Percentiles rank a stretch among this genome's conserved stretches.
Evolutionary conservation across 92 coral and sea anemone genomes (phyloP).

Genomic region (Parazoanthus swiftii): DNA sequence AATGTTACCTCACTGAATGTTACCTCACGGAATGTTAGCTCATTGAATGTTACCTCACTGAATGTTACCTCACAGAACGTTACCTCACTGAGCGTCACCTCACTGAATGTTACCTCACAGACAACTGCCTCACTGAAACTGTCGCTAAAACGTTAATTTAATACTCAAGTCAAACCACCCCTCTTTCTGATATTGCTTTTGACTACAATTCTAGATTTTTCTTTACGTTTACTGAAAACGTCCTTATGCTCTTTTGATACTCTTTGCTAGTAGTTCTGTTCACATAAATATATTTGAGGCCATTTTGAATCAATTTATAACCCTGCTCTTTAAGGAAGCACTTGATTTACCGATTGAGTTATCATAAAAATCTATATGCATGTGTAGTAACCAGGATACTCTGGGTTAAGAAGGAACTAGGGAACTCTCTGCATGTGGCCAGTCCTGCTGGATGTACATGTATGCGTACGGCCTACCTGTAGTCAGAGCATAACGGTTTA

Average conservation of each 20-base stretch:
- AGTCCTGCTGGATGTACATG: background rate
- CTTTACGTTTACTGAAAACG: background rate
- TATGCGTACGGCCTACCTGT: background rate
- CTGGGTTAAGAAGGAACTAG: background rate
- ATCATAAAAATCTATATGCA: background rate
- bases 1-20: too few relatives aligned
- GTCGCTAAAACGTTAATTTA: too few relatives aligned
- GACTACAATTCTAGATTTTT: background rate
- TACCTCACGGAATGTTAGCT: too few relatives aligned
- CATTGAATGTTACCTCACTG: too few relatives aligned
- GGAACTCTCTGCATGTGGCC: background rate
- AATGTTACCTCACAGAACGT: too few relatives aligned
- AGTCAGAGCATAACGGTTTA: background rate
- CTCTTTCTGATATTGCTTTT: background rate
- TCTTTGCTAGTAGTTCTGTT: background rate
- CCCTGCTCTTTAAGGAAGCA: background rate
- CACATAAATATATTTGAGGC: too few relatives aligned
- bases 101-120: too few relatives aligned
- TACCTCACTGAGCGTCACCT: too few relatives aligned
- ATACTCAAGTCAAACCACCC: too few relatives aligned
- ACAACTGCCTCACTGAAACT: too few relatives aligned
- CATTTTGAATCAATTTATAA: too few relatives aligned
- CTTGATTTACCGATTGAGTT: background rate
- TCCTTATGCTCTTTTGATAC: background rate
- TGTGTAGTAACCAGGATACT: background rate